These are phyloP conservation scores for Drosophila falleni DNA, from an alignment of 2,888 invertebrate genomes.

Conservation along the genomic window DNA sequence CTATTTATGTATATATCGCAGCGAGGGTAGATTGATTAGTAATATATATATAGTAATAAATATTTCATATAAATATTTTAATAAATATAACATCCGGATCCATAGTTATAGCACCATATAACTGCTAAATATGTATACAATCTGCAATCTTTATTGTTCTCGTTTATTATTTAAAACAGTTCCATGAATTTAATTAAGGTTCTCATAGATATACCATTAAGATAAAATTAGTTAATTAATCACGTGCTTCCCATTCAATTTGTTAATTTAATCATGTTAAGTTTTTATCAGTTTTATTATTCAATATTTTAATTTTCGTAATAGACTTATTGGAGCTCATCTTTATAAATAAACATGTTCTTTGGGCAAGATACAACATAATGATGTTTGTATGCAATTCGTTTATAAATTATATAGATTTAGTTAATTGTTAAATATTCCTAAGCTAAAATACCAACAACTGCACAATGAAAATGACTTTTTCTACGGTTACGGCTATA, in stretches of 20 bases:
- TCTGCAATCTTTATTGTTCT: too few relatives aligned
- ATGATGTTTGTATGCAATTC: constrained; percentile 72
- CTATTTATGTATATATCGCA: constrained; percentile 26
- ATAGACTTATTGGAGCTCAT: constrained; percentile 70
- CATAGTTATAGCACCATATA: too few relatives aligned
- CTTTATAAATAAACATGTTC: constrained; percentile 79
- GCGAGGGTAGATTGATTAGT: constrained; percentile 38
- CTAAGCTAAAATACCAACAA: constrained; percentile 80
- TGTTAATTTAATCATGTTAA: neutral
- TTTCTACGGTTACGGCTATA: constrained; percentile 51
- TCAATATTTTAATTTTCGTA: constrained; percentile 16
- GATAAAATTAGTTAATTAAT: neutral
- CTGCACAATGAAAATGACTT: constrained; percentile 73
- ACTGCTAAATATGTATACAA: too few relatives aligned
- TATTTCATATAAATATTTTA: too few relatives aligned
- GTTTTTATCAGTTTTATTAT: constrained; percentile 5
- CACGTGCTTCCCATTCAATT: neutral
- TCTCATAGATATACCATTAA: neutral
- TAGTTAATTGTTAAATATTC: constrained; percentile 73
- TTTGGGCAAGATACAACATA: constrained; percentile 84
- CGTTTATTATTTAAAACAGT: too few relatives aligned
- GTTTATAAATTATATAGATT: constrained; percentile 69
- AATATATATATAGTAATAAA: too few relatives aligned
- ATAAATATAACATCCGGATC: too few relatives aligned
- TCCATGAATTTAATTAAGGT: neutral